Evolutionary conservation across 2,797 vertebrate species (phyloP).

Genomic region (Balearica regulorum): DNA sequence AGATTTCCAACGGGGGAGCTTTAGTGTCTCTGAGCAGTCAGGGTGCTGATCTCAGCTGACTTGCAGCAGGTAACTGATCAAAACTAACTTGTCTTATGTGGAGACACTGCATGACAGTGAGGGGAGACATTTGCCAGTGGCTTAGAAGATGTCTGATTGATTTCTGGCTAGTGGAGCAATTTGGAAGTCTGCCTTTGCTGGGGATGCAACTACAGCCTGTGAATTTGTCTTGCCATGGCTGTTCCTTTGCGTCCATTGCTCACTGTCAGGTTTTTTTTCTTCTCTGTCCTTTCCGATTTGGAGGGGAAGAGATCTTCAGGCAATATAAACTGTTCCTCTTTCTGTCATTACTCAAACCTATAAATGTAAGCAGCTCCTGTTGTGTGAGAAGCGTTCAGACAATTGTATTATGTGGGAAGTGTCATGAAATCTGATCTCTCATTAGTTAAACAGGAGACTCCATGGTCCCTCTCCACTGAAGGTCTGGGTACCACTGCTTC

Average conservation of each 20-base stretch:
- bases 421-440: neutral
- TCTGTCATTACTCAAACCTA: neutral
- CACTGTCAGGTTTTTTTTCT: neutral
- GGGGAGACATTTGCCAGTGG: neutral
- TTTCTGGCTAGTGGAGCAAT: neutral
- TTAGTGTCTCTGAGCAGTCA: neutral
- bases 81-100: neutral
- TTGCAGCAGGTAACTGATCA: neutral
- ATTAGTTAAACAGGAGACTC: neutral
- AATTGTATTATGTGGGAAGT: neutral
- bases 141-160: neutral
- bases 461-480: neutral
- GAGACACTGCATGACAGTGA: neutral
- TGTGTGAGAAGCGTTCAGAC: neutral
- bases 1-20: neutral
- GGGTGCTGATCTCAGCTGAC: neutral
- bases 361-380: neutral
- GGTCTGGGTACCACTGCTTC: neutral
- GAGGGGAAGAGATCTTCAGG: neutral
- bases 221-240: neutral
- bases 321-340: neutral
- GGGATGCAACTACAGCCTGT: neutral
- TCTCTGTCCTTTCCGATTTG: neutral
- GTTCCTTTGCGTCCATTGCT: neutral
- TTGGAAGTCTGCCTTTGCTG: neutral